Evolutionary conservation across 1,140 invertebrate species (phyloP).

Genomic region (Sweltsa coloradensis): DNA sequence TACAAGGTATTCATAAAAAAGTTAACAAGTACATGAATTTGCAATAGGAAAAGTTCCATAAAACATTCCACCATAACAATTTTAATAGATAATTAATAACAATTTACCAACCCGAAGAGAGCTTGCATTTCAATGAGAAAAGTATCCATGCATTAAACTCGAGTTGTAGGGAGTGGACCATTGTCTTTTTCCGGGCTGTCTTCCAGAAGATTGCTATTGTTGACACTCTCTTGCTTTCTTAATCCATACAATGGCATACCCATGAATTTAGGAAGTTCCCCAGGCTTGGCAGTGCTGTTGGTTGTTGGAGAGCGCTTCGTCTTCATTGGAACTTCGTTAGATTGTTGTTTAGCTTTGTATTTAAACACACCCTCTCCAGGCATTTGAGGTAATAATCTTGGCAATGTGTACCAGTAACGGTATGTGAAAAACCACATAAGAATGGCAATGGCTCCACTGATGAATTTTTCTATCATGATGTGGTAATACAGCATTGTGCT

Average conservation of each 20-base stretch:
- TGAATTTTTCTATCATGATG: conserved; percentile 86
- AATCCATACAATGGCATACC: conserved; percentile 54
- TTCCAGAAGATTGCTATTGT: too few species aligned
- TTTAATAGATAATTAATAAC: too few species aligned
- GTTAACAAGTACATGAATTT: too few species aligned
- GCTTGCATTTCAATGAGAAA: too few species aligned
- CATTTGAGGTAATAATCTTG: conserved; percentile 44
- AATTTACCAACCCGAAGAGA: too few species aligned
- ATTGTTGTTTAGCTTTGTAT: conserved; percentile 38
- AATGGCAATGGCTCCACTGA: conserved; percentile 75
- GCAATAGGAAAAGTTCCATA: too few species aligned
- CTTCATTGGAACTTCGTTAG: conserved; percentile 24
- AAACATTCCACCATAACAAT: too few species aligned
- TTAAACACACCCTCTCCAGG: conserved; percentile 71
- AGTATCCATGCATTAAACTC: too few species aligned
- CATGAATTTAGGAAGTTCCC: conserved; percentile 50
- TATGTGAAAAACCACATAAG: conserved; percentile 88
- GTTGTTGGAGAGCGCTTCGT: conserved; percentile 27
- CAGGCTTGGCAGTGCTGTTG: conserved; percentile 13
- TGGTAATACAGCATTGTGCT: conserved; percentile 91
- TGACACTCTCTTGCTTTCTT: conserved; percentile 18
- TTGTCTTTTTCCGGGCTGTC: too few species aligned
- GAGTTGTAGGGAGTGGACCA: too few species aligned
- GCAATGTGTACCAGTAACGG: conserved; percentile 58
- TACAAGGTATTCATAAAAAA: too few species aligned